These are phyloP conservation scores for Salvelinus alpinus DNA, from an alignment of 2,113 vertebrate genomes.

Conservation along the genomic window DNA sequence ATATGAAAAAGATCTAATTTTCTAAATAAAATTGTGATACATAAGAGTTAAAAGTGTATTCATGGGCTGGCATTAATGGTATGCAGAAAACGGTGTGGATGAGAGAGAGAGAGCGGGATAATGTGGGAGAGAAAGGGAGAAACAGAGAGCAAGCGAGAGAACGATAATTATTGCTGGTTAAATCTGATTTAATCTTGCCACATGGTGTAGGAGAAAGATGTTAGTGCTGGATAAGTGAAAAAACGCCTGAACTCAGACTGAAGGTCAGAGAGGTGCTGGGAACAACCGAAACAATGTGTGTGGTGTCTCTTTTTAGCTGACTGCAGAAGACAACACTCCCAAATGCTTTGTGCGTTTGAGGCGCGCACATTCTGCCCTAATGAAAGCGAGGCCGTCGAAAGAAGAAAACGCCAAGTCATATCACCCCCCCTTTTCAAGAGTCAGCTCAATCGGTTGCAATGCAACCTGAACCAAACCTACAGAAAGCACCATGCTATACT, in stretches of 20 bases:
- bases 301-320: conserved; percentile 21
- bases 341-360: conserved; percentile 15
- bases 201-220: background rate
- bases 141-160: no score
- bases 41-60: conserved; percentile 48
- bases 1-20: conserved; percentile 78
- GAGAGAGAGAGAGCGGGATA: background rate
- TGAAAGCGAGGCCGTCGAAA: conserved; percentile 8
- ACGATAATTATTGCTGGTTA: background rate
- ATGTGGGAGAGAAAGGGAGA: background rate
- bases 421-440: conserved; percentile 12
- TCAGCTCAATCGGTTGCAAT: conserved; percentile 14
- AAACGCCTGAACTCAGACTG: conserved; percentile 6
- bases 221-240: conserved; percentile 2
- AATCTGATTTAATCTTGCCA: background rate
- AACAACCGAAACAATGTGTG: background rate
- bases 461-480: conserved; percentile 14
- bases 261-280: conserved; percentile 32
- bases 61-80: conserved; percentile 33
- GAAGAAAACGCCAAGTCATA: conserved; percentile 47
- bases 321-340: conserved; percentile 14
- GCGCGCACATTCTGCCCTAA: conserved; percentile 20
- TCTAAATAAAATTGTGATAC: conserved; percentile 84
- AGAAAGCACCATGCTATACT: background rate
- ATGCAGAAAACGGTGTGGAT: conserved; percentile 2